Percentiles rank a stretch among this genome's conserved stretches.
Conservation (phyloP, 2,797 vertebrate genomes). For the Enteromius radiatus region DNA sequence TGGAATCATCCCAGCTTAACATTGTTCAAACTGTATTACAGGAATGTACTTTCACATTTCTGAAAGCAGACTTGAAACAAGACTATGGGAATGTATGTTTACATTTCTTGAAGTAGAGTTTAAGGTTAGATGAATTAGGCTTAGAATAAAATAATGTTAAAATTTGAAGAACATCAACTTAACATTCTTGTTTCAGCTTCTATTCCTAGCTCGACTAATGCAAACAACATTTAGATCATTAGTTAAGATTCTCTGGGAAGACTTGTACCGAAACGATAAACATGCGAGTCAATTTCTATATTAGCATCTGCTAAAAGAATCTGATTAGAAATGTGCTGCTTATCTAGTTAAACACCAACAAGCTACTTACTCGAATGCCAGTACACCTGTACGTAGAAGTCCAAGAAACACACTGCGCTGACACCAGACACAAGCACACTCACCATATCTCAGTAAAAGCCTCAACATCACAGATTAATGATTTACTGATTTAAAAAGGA, state of each 20-base stretch:
- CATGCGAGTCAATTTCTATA: background rate
- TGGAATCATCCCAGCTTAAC: background rate
- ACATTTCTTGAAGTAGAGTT: background rate
- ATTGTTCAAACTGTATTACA: background rate
- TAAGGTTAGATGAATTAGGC: background rate
- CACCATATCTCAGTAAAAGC: background rate
- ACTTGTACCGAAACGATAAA: background rate
- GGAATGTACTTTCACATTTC: background rate
- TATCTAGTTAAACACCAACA: background rate
- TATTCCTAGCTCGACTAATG: background rate
- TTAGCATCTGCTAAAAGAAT: background rate
- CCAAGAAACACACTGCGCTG: background rate
- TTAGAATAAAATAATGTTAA: background rate
- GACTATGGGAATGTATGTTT: background rate
- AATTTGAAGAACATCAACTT: background rate
- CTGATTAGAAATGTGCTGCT: background rate
- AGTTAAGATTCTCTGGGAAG: background rate
- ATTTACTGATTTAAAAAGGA: constrained; percentile 10
- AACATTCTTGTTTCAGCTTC: constrained; percentile 11
- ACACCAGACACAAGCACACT: constrained; percentile 52
- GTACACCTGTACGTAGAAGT: constrained; percentile 24
- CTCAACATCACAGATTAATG: background rate
- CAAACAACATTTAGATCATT: background rate
- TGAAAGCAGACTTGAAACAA: background rate
- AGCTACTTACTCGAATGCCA: constrained; percentile 21